Conservation (phyloP, 2,797 vertebrate species). For the Sarcophilus harrisii region DNA sequence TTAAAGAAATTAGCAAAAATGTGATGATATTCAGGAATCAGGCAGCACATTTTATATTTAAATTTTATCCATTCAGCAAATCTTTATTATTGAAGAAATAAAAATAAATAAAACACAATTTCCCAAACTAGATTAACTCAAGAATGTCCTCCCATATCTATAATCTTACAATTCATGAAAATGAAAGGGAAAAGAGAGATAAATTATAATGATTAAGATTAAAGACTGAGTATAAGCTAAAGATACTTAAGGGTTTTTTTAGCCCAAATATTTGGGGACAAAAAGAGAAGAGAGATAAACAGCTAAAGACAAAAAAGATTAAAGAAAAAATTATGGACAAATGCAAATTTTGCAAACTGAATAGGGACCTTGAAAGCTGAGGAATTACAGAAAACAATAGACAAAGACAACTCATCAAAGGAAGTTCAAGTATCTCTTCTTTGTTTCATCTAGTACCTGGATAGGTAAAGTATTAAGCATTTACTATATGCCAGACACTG, state of each 20-base stretch:
- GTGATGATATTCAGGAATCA: background rate
- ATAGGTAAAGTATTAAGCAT: background rate
- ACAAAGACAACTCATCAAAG: background rate
- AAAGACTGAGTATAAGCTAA: background rate
- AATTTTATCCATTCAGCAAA: background rate
- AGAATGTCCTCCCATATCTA: background rate
- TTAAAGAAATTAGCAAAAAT: background rate
- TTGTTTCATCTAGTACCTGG: background rate
- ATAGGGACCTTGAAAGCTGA: background rate
- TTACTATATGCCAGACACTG: background rate
- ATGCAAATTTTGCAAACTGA: background rate
- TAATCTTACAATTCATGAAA: background rate
- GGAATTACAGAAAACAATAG: background rate
- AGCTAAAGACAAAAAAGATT: background rate
- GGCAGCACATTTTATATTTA: background rate
- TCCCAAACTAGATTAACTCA: background rate
- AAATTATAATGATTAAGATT: background rate
- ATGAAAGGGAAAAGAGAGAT: background rate
- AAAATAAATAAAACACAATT: background rate
- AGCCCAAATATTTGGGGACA: background rate
- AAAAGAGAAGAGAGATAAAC: background rate
- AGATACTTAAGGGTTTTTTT: background rate
- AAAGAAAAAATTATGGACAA: background rate
- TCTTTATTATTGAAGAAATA: background rate
- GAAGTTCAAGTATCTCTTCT: background rate